A percentile compares a stretch with the other conserved stretches of the same genome.
Conservation (phyloP, 2,113 vertebrate species). For the Phainopepla nitens region DNA sequence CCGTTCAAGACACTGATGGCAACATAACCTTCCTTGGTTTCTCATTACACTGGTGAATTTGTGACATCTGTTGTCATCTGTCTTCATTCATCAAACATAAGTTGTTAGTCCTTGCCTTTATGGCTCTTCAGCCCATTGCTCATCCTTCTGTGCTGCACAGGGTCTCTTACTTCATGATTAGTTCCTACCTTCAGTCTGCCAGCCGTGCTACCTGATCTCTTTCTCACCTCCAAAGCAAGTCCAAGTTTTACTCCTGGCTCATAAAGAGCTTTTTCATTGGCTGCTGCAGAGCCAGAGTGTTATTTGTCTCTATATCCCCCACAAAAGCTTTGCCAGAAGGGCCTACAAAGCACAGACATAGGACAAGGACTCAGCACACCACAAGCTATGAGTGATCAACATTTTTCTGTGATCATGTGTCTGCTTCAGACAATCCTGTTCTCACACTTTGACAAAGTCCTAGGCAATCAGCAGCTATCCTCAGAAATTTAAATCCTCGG, state of each 20-base stretch:
- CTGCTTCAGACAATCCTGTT: neutral
- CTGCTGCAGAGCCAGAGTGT: neutral
- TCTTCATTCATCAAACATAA: neutral
- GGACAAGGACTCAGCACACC: neutral
- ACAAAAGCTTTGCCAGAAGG: neutral
- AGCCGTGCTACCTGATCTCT: neutral
- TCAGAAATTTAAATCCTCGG: neutral
- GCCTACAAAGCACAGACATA: neutral
- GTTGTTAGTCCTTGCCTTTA: neutral
- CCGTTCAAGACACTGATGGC: neutral
- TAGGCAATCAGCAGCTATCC: neutral
- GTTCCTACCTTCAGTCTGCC: neutral
- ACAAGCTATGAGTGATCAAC: neutral
- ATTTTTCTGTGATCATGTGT: neutral
- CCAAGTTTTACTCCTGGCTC: neutral
- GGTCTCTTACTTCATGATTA: neutral
- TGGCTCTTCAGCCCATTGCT: neutral
- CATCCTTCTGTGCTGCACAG: neutral
- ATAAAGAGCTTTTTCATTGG: neutral
- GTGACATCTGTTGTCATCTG: neutral
- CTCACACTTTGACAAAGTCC: neutral
- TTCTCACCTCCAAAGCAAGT: neutral
- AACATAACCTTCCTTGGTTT: neutral
- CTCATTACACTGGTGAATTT: neutral
- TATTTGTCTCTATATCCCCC: neutral